Evolutionary conservation across 2,113 vertebrate species (phyloP).

Genomic region (Conger conger): DNA sequence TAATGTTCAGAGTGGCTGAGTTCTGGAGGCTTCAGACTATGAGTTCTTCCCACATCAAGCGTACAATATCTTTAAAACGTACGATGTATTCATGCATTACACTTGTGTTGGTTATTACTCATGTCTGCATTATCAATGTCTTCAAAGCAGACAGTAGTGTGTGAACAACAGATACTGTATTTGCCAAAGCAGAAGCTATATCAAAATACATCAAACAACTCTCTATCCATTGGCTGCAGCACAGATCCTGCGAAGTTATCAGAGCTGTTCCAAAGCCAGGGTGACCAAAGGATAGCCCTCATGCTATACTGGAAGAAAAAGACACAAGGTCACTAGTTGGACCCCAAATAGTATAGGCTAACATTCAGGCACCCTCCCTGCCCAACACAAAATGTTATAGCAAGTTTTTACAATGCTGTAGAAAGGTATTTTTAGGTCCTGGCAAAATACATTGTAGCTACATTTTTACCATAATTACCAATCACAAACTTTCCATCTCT

Average conservation of each 20-base stretch:
- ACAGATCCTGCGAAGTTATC: not conserved
- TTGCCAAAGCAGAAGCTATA: not conserved
- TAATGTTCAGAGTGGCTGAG: slow-evolving; percentile 22
- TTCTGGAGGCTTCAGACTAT: not conserved
- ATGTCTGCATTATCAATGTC: not conserved
- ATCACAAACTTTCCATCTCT: not conserved
- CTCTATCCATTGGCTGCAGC: too few species aligned
- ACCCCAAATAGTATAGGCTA: not conserved
- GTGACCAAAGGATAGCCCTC: not conserved
- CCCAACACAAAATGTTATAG: too few species aligned
- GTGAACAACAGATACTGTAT: not conserved
- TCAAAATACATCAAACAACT: not conserved
- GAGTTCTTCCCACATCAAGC: not conserved
- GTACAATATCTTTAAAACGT: not conserved
- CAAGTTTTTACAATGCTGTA: not conserved
- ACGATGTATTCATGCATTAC: not conserved
- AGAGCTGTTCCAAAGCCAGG: not conserved
- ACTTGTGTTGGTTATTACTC: not conserved
- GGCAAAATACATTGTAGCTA: not conserved
- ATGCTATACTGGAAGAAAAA: not conserved
- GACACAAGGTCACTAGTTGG: not conserved
- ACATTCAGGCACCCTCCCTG: not conserved
- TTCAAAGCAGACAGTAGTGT: not conserved
- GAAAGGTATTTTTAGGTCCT: too few species aligned
- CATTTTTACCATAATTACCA: not conserved